Conservation (phyloP, 2,113 vertebrate genomes). For the Turnix velox region DNA sequence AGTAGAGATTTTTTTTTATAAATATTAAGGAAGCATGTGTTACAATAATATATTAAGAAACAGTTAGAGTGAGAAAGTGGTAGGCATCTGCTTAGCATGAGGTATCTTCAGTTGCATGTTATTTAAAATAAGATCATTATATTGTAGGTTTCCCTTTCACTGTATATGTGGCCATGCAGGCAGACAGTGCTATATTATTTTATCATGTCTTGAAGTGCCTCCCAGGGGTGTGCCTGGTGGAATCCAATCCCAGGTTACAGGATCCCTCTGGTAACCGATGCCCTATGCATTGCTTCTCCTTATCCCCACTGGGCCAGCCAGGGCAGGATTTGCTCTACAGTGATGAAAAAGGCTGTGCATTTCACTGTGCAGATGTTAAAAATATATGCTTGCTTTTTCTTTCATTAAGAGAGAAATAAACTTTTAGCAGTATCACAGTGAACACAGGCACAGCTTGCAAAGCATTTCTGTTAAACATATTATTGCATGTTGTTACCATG, state of each 20-base stretch:
- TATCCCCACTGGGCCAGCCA: background rate
- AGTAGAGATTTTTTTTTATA: background rate
- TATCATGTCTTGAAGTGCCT: background rate
- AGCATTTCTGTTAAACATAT: conserved; percentile 29
- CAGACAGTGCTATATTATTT: background rate
- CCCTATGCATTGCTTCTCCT: background rate
- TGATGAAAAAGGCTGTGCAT: conserved; percentile 10
- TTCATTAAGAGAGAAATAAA: conserved; percentile 20
- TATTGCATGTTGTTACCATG: conserved; percentile 26
- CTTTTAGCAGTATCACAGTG: conserved; percentile 15
- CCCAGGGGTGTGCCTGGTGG: conserved; percentile 16
- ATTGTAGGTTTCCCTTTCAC: background rate
- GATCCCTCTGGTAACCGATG: background rate
- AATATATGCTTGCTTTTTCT: background rate
- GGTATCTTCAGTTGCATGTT: background rate
- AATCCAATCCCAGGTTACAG: background rate
- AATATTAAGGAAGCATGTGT: background rate
- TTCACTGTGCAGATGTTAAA: conserved; percentile 26
- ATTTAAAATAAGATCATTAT: background rate
- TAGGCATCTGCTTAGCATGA: background rate
- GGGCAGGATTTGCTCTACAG: background rate
- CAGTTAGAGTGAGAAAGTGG: background rate
- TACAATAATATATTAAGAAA: background rate
- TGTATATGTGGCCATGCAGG: background rate
- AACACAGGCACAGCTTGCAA: background rate